These are phyloP conservation scores for Bettongia penicillata DNA, from an alignment of 2,113 vertebrate species.

Conservation along the genomic window DNA sequence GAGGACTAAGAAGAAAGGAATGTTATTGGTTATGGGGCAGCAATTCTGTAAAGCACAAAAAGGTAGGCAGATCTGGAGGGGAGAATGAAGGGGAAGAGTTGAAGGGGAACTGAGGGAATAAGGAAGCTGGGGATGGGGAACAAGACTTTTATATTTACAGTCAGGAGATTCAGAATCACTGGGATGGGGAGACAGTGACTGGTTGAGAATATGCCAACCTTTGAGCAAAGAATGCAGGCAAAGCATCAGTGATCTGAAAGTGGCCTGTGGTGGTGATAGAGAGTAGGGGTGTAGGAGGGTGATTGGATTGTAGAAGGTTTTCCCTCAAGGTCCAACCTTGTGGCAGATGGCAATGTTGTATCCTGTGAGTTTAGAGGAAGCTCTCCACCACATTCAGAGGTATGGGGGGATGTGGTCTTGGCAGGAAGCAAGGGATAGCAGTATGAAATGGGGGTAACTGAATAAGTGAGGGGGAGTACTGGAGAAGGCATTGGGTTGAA, in stretches of 20 bases:
- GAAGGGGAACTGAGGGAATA: background rate
- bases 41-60: no score
- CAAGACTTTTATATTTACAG: background rate
- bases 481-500: background rate
- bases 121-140: background rate
- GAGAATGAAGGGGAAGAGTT: no score
- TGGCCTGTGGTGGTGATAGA: background rate
- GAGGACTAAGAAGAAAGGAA: background rate
- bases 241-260: background rate
- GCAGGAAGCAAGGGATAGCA: background rate
- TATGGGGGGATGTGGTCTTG: background rate
- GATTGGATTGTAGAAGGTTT: background rate
- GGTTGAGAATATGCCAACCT: background rate
- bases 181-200: background rate
- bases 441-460: background rate
- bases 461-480: background rate
- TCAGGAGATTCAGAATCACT: background rate
- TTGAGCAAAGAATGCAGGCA: background rate
- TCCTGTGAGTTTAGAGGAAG: background rate
- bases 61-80: no score
- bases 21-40: background rate
- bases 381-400: background rate
- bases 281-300: no score
- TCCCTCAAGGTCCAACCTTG: background rate
- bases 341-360: background rate